Percentiles rank a stretch among this genome's conserved stretches.
Conservation (phyloP, 2,113 vertebrate species). For the Zosterops japonicus region DNA sequence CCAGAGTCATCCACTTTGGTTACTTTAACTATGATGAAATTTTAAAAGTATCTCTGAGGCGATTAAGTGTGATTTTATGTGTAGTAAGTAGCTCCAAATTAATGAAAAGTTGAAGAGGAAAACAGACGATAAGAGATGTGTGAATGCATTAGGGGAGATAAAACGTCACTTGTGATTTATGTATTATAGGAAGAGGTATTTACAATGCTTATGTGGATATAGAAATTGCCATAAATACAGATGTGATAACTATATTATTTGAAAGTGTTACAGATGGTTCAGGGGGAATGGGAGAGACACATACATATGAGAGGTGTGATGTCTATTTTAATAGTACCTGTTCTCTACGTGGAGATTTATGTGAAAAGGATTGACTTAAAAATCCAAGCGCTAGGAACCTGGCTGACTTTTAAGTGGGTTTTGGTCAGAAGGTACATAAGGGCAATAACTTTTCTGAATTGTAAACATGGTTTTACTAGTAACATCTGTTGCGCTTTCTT, state of each 20-base stretch:
- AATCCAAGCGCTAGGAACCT: not conserved
- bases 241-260: not conserved
- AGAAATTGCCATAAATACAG: not conserved
- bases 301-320: not conserved
- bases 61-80: not conserved
- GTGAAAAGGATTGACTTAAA: not conserved
- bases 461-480: conserved; percentile 82
- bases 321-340: not conserved
- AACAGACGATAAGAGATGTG: not conserved
- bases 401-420: not conserved
- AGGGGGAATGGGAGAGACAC: not conserved
- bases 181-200: not conserved
- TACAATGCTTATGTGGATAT: not conserved
- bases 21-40: not conserved
- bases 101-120: not conserved
- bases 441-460: conserved; percentile 67
- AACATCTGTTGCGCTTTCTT: conserved; percentile 84
- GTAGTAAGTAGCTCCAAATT: not conserved
- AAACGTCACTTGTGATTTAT: not conserved
- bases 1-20: not conserved
- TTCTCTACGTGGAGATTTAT: not conserved
- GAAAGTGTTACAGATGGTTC: not conserved
- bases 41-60: not conserved
- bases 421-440: conserved; percentile 40
- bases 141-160: not conserved